Evolutionary conservation across 2,797 vertebrate genomes (phyloP).

Genomic region (Crotalus adamanteus): DNA sequence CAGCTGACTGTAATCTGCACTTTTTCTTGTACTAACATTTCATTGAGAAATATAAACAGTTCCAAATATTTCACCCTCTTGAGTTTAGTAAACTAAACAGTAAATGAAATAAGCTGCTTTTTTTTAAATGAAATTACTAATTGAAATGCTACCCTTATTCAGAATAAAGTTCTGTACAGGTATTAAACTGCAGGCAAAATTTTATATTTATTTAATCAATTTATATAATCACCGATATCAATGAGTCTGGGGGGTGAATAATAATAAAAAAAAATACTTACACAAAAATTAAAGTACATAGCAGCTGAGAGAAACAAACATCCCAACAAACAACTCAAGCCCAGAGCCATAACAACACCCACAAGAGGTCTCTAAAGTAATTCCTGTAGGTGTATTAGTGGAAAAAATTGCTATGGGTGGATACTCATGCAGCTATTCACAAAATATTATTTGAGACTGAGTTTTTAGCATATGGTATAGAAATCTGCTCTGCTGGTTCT

Average conservation of each 20-base stretch:
- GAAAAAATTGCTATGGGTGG: neutral
- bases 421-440: neutral
- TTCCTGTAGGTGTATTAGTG: neutral
- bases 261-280: neutral
- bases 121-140: slow-evolving; percentile 47
- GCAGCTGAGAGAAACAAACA: no score
- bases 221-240: neutral
- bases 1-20: slow-evolving; percentile 52
- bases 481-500: neutral
- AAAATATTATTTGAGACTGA: neutral
- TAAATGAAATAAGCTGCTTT: slow-evolving; percentile 52
- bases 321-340: no score
- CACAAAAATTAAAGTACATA: no score
- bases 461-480: neutral
- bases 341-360: neutral
- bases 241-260: neutral
- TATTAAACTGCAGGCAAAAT: slow-evolving; percentile 37
- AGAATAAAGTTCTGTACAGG: slow-evolving; percentile 16
- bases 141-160: slow-evolving; percentile 40
- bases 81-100: slow-evolving; percentile 56
- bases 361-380: neutral
- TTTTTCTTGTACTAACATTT: slow-evolving; percentile 50
- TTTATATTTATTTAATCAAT: slow-evolving; percentile 22
- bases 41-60: slow-evolving; percentile 58
- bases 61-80: slow-evolving; percentile 57